Percentiles rank a stretch among this genome's conserved stretches.
These are phyloP conservation scores for Siniperca knerii DNA, from an alignment of 2,113 vertebrate genomes.

Conservation along the genomic window DNA sequence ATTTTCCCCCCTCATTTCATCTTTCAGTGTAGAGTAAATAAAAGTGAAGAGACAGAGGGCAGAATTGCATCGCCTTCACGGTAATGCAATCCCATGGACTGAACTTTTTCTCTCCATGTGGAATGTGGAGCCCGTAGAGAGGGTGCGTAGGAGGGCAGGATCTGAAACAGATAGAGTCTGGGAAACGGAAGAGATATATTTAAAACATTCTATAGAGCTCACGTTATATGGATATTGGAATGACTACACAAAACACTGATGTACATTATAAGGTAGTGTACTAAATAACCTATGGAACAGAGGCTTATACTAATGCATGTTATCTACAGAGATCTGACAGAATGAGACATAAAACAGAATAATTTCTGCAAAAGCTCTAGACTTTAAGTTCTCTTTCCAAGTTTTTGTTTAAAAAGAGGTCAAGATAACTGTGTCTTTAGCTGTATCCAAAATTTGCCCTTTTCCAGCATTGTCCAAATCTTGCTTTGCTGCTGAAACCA, in stretches of 20 bases:
- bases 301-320: conserved; percentile 7
- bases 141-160: conserved; percentile 57
- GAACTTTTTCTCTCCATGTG: conserved; percentile 59
- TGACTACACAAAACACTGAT: conserved; percentile 6
- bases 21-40: conserved; percentile 65
- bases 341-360: conserved; percentile 49
- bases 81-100: conserved; percentile 62
- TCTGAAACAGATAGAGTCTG: conserved; percentile 52
- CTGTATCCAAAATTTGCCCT: conserved; percentile 10
- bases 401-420: conserved; percentile 32
- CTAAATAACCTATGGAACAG: conserved; percentile 25
- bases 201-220: conserved; percentile 43
- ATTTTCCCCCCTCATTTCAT: conserved; percentile 46
- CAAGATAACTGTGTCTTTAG: conserved; percentile 11
- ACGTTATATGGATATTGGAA: conserved; percentile 21
- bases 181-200: conserved; percentile 65
- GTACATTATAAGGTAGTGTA: conserved; percentile 14
- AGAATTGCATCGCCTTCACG: conserved; percentile 45
- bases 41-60: conserved; percentile 59
- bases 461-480: conserved; percentile 3
- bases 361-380: conserved; percentile 24
- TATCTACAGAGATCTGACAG: conserved; percentile 47
- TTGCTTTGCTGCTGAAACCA: conserved; percentile 3
- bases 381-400: background rate
- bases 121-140: conserved; percentile 72